Conservation (phyloP, 2,797 vertebrate species). For the Erethizon dorsatum region DNA sequence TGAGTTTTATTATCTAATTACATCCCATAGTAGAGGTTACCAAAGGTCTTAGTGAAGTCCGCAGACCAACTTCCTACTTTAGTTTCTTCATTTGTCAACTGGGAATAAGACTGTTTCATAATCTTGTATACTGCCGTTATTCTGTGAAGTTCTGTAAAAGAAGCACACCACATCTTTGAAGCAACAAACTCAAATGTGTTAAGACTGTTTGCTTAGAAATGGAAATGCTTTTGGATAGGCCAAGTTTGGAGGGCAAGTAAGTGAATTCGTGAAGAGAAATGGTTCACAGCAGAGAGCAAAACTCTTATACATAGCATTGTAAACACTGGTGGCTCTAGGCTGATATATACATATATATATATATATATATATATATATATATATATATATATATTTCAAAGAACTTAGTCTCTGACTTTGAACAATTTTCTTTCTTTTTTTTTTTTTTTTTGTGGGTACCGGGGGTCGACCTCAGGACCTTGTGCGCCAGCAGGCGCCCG, state of each 20-base stretch:
- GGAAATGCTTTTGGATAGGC: slow-evolving; percentile 55
- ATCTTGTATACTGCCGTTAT: background rate
- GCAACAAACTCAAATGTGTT: slow-evolving; percentile 30
- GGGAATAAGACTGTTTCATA: background rate
- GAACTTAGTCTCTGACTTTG: slow-evolving; percentile 43
- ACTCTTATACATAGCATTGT: slow-evolving; percentile 62
- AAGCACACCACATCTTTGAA: slow-evolving; percentile 53
- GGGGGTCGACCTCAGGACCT: too few species aligned
- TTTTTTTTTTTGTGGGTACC: too few species aligned
- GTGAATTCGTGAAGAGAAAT: slow-evolving; percentile 62
- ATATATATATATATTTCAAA: too few species aligned
- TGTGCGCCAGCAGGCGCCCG: too few species aligned
- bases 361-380: too few species aligned
- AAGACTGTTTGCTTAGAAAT: slow-evolving; percentile 62
- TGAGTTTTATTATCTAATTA: slow-evolving; percentile 35
- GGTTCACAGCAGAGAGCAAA: slow-evolving; percentile 70
- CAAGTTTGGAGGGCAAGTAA: slow-evolving; percentile 47
- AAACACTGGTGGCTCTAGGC: slow-evolving; percentile 55
- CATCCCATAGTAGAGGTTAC: background rate
- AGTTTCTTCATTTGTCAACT: background rate
- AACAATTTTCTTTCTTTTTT: too few species aligned
- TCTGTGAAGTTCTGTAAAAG: background rate
- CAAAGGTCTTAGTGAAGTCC: background rate
- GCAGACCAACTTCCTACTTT: background rate
- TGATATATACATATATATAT: background rate